These are phyloP conservation scores for Lophius piscatorius DNA, from an alignment of 2,113 vertebrate species.

Conservation along the genomic window DNA sequence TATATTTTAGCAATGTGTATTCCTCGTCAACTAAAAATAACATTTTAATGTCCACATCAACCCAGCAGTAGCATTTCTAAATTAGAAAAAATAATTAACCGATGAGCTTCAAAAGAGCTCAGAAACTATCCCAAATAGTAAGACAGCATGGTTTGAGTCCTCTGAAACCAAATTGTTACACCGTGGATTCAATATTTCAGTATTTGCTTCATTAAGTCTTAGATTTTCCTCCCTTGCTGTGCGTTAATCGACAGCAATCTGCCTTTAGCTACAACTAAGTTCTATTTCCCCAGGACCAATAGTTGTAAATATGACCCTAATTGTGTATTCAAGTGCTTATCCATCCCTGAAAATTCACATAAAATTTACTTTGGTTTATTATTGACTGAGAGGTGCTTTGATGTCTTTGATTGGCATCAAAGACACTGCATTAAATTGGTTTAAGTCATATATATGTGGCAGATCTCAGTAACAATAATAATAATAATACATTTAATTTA, in stretches of 20 bases:
- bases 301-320: constrained; percentile 10
- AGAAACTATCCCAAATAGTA: constrained; percentile 5
- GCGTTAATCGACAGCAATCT: constrained; percentile 16
- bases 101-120: background rate
- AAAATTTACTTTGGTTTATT: constrained; percentile 12
- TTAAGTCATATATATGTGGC: no score
- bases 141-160: constrained; percentile 10
- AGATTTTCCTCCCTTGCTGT: constrained; percentile 16
- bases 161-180: constrained; percentile 37
- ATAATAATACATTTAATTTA: no score
- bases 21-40: background rate
- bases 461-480: no score
- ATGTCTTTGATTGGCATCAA: no score
- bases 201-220: constrained; percentile 40
- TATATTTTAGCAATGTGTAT: no score
- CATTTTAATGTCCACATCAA: background rate
- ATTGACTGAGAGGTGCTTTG: constrained; percentile 1
- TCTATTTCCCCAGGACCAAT: constrained; percentile 15
- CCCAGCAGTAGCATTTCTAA: constrained; percentile 1
- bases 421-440: no score
- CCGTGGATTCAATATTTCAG: constrained; percentile 30
- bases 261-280: constrained; percentile 26
- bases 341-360: constrained; percentile 3
- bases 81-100: background rate
- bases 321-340: constrained; percentile 20